phyloP scores from a whole-genome alignment of 2,888 invertebrate genomes.

The Myathropa florea region DNA sequence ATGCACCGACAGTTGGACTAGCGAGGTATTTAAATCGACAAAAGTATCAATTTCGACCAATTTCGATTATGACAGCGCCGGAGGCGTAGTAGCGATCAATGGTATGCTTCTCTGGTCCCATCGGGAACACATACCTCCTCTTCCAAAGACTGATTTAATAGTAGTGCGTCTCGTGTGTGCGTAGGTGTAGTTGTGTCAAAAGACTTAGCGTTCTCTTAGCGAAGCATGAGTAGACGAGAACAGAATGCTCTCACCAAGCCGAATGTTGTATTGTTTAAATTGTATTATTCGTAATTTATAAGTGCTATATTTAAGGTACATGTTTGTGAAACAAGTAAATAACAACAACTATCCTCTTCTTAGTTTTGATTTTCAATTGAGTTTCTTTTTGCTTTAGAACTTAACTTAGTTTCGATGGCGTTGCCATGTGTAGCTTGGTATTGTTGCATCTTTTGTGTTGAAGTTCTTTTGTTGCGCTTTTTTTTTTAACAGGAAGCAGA shows the following conservation, averaged over 20 bases:
- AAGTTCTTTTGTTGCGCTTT: no score
- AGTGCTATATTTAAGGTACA: neutral
- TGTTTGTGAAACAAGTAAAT: slow-evolving; percentile 11
- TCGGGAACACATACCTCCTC: slow-evolving; percentile 51
- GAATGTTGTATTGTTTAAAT: neutral
- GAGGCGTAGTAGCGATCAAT: slow-evolving; percentile 52
- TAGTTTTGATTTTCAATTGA: no score
- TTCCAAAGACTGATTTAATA: slow-evolving; percentile 65
- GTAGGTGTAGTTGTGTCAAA: neutral
- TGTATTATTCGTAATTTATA: neutral
- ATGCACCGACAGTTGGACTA: slow-evolving; percentile 84
- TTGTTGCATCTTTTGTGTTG: no score
- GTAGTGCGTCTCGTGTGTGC: slow-evolving; percentile 25
- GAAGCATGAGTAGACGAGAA: neutral
- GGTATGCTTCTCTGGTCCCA: slow-evolving; percentile 21
- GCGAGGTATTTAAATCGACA: slow-evolving; percentile 85
- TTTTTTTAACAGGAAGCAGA: neutral
- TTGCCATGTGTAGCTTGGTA: no score
- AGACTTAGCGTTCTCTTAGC: neutral
- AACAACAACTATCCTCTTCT: neutral
- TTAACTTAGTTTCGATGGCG: neutral
- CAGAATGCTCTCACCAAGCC: neutral
- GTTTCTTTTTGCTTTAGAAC: neutral
- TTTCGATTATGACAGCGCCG: slow-evolving; percentile 62
- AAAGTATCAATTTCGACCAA: slow-evolving; percentile 73